phyloP scores from a whole-genome alignment of 1,140 invertebrate genomes.

The Orchesella cincta region DNA sequence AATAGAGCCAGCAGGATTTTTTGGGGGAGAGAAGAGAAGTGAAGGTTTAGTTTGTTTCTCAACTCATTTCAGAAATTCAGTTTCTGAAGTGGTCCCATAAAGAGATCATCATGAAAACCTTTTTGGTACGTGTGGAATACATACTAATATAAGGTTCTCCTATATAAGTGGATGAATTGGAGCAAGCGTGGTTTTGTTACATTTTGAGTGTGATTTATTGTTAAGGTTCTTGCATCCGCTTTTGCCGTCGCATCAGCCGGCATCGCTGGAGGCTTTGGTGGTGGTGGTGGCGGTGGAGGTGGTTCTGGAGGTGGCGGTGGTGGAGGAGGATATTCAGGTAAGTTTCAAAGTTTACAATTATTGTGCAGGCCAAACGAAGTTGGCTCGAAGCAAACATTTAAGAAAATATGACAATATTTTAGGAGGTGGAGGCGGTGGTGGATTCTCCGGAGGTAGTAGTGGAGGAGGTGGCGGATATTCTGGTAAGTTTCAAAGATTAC shows the following conservation, averaged over 20 bases:
- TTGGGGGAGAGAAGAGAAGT: neutral
- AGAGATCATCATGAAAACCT: neutral
- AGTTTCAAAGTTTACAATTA: neutral
- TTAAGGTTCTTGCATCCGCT: conserved; percentile 33
- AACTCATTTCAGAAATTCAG: neutral
- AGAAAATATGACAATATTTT: too few species aligned
- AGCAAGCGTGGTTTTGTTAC: neutral
- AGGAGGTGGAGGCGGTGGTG: conserved; percentile 8
- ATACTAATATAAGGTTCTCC: neutral
- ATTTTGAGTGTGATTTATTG: neutral
- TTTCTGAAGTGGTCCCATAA: conserved; percentile 5
- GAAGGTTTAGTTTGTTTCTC: neutral
- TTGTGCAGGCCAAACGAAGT: neutral
- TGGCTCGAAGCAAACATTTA: too few species aligned
- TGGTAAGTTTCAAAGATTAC: too few species aligned
- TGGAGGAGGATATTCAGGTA: neutral
- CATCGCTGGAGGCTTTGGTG: conserved; percentile 26
- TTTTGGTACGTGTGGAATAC: conserved; percentile 4
- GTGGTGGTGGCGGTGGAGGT: conserved; percentile 17
- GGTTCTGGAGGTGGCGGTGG: conserved; percentile 15
- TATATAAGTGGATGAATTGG: neutral
- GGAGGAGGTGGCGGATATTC: conserved; percentile 8
- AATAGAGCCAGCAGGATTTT: neutral
- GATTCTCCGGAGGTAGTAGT: neutral
- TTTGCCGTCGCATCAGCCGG: conserved; percentile 37